Conservation (phyloP, 2,888 invertebrate genomes). For the Mycogona germanica region DNA sequence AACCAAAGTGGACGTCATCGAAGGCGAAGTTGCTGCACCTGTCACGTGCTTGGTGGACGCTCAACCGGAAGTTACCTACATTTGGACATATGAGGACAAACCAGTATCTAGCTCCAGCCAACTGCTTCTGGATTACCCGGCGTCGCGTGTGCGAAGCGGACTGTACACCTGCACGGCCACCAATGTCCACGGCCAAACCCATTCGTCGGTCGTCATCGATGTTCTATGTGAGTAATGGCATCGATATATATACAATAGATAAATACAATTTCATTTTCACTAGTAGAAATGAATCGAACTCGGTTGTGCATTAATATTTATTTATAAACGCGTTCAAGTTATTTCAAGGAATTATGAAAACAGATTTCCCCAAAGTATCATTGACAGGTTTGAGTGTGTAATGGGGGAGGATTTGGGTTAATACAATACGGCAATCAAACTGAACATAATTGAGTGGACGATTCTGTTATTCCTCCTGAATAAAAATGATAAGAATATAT, state of each 20-base stretch:
- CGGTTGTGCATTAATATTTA: too few relatives aligned
- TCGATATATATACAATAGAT: not conserved
- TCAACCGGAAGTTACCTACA: constrained; percentile 47
- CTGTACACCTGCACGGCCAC: constrained; percentile 52
- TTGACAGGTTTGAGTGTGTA: too few relatives aligned
- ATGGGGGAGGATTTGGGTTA: too few relatives aligned
- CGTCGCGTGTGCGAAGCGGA: constrained; percentile 57
- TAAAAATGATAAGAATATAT: too few relatives aligned
- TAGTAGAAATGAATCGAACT: too few relatives aligned
- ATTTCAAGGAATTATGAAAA: not conserved
- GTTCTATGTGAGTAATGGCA: constrained; percentile 63
- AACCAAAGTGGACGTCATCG: constrained; percentile 29
- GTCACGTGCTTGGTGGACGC: constrained; percentile 25
- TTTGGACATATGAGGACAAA: constrained; percentile 44
- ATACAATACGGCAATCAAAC: too few relatives aligned
- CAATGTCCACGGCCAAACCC: constrained; percentile 61
- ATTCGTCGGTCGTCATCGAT: constrained; percentile 54
- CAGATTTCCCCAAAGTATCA: not conserved
- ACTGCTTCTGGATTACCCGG: constrained; percentile 45
- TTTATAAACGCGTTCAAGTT: not conserved
- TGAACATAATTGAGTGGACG: too few relatives aligned
- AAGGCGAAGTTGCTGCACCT: constrained; percentile 25
- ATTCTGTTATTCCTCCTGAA: too few relatives aligned
- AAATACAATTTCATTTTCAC: not conserved
- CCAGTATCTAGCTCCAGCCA: constrained; percentile 6